Evolutionary conservation across 2,797 vertebrate species (phyloP), one percentile per base, ranked within the genome.

Genomic region (Mus spretus): DNA sequence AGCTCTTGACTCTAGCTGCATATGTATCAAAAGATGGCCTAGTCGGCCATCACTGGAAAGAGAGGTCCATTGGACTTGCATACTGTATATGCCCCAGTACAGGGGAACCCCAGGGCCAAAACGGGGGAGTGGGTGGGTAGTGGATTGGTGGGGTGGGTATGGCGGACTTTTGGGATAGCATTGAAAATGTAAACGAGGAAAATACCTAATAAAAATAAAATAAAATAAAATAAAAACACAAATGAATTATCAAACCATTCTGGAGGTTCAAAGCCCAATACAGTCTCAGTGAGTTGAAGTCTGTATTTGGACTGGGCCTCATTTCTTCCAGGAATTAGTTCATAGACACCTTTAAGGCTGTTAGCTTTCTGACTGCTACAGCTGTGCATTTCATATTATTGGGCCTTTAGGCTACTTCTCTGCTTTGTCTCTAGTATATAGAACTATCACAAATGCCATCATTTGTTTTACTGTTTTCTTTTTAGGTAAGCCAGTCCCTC

Each of bases 391-490:
- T 89, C 61, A 88, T 91, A 82, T 70, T 53, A 90, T 83, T 81
- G 22, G 44, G 2, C 59, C 22, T 50, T 79, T 79, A 53, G 19
- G 26, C 22, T 89, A 19, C 28, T 91, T 93, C 80, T 93, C 37
- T 82, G 55, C 59, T 97, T 89, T 85, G 2, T 26, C 75, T 31
- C 9, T 88, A 86, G 63, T 70, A 82, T 67, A 53, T 70, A 94
- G 40, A 74, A 87, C n/a, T 83, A 63, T 65, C 70, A 85, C 37
- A 91, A 40, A 53, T 37, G 44, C 59, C 72, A 86, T 89, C 37
- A 20, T 92, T 93, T 9, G 47, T 53, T 94, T 89, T 59, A 88
- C 67, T 53, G 67, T 93, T 82, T 59, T 63, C 34, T 95, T 81
- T 34, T 61, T 79, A 34, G 31, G 65, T 85, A 90, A 96, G 47